phyloP scores from a whole-genome alignment of 2,797 vertebrate genomes.

The Philypnodon macrostomus region DNA sequence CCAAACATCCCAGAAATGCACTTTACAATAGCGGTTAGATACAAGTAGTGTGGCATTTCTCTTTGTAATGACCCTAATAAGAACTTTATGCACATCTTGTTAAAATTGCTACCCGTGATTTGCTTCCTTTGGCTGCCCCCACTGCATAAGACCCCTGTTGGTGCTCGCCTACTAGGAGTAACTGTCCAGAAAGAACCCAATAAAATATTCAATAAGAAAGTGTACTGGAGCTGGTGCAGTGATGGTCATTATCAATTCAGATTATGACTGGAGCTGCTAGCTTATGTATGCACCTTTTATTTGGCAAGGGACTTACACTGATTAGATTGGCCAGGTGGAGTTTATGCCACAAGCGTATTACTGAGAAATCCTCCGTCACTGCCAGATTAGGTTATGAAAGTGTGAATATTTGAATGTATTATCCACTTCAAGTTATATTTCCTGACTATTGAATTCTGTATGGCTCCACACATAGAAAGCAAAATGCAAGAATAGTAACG shows the following conservation, averaged over 20 bases:
- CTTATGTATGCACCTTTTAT: slow-evolving; percentile 36
- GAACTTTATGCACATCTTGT: slow-evolving; percentile 43
- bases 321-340: slow-evolving; percentile 47
- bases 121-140: slow-evolving; percentile 16
- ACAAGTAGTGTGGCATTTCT: slow-evolving; percentile 25
- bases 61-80: slow-evolving; percentile 52
- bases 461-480: slow-evolving; percentile 17
- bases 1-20: slow-evolving; percentile 23
- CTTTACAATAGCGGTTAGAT: slow-evolving; percentile 14
- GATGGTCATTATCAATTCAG: slow-evolving; percentile 34
- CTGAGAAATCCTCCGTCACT: slow-evolving; percentile 22
- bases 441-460: slow-evolving; percentile 28
- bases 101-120: slow-evolving; percentile 42
- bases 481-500: not conserved
- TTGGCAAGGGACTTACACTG: slow-evolving; percentile 36
- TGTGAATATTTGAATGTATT: slow-evolving; percentile 45
- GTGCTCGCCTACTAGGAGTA: slow-evolving; percentile 9
- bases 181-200: slow-evolving; percentile 21
- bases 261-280: slow-evolving; percentile 24
- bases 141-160: slow-evolving; percentile 23
- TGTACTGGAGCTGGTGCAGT: slow-evolving; percentile 13
- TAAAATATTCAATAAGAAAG: slow-evolving; percentile 33
- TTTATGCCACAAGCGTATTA: slow-evolving; percentile 41
- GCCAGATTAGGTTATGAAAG: slow-evolving; percentile 45
- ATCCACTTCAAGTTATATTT: slow-evolving; percentile 36